phyloP scores from a whole-genome alignment of 2,797 vertebrate species.

The Odontamblyopus rebecca region DNA sequence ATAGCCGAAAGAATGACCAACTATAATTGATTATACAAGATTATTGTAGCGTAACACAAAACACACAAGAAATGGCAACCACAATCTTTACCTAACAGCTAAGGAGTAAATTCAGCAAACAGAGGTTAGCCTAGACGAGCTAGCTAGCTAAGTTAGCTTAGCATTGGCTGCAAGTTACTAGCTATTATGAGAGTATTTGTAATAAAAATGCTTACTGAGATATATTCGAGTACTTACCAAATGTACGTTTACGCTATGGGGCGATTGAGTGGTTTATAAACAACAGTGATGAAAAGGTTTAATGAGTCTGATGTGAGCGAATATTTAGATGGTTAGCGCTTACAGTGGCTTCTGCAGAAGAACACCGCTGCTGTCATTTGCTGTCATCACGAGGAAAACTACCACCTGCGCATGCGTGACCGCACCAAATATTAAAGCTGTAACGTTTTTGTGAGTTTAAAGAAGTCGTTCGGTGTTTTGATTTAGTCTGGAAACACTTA shows the following conservation, averaged over 20 bases:
- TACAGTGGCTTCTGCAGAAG: slow-evolving; percentile 54
- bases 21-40: background rate
- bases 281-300: slow-evolving; percentile 39
- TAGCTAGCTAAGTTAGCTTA: slow-evolving; percentile 67
- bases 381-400: slow-evolving; percentile 79
- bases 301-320: slow-evolving; percentile 21
- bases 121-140: slow-evolving; percentile 48
- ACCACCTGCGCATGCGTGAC: slow-evolving; percentile 68
- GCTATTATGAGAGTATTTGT: slow-evolving; percentile 25
- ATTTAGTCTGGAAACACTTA: background rate
- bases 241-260: slow-evolving; percentile 18
- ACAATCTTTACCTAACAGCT: slow-evolving; percentile 27
- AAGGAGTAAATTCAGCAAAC: slow-evolving; percentile 44
- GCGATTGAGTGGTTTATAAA: slow-evolving; percentile 23
- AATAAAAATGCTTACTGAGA: background rate
- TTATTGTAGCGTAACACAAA: slow-evolving; percentile 6
- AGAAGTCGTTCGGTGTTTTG: background rate
- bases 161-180: slow-evolving; percentile 43
- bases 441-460: background rate
- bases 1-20: background rate
- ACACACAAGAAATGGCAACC: slow-evolving; percentile 21
- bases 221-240: slow-evolving; percentile 54
- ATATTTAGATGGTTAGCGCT: slow-evolving; percentile 56
- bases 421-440: background rate
- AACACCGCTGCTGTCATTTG: slow-evolving; percentile 71